Evolutionary conservation across 1,140 invertebrate genomes (phyloP).

Genomic region (Melipona quadrifasciata): DNA sequence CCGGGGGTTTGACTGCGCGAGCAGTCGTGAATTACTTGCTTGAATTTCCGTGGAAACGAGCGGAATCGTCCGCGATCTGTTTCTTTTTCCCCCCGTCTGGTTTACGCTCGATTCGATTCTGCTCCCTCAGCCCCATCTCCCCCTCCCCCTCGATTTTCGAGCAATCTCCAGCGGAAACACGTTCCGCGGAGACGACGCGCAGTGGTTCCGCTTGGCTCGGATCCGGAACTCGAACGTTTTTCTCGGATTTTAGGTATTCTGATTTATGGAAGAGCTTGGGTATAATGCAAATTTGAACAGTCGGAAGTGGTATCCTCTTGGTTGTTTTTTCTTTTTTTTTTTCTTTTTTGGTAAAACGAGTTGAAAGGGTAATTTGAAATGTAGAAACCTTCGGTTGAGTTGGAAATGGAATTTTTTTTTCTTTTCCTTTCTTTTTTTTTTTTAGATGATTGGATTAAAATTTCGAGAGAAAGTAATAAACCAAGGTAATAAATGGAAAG

Average conservation of each 20-base stretch:
- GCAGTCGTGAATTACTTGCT: constrained; percentile 59
- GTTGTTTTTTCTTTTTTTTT: neutral
- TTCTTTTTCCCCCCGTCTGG: neutral
- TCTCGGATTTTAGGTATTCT: neutral
- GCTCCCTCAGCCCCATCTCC: neutral
- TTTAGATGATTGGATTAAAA: neutral
- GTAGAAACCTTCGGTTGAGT: neutral
- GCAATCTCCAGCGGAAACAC: neutral
- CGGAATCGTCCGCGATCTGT: constrained; percentile 27
- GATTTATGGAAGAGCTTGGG: neutral
- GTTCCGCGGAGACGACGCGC: neutral
- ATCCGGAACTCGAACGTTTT: neutral
- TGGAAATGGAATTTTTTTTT: neutral
- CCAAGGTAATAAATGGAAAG: no score
- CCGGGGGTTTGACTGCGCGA: constrained; percentile 60
- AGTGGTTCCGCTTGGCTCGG: neutral
- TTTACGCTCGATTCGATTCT: constrained; percentile 17
- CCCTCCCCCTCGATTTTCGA: neutral
- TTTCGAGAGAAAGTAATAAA: neutral
- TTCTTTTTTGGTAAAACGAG: neutral
- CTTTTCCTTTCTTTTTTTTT: no score
- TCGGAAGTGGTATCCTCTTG: neutral
- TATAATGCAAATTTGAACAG: neutral
- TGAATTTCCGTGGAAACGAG: constrained; percentile 62
- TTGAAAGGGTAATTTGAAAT: neutral